Evolutionary conservation across 92 coral and sea anemone genomes (phyloP).

Genomic region (Nematostella vectensis): DNA sequence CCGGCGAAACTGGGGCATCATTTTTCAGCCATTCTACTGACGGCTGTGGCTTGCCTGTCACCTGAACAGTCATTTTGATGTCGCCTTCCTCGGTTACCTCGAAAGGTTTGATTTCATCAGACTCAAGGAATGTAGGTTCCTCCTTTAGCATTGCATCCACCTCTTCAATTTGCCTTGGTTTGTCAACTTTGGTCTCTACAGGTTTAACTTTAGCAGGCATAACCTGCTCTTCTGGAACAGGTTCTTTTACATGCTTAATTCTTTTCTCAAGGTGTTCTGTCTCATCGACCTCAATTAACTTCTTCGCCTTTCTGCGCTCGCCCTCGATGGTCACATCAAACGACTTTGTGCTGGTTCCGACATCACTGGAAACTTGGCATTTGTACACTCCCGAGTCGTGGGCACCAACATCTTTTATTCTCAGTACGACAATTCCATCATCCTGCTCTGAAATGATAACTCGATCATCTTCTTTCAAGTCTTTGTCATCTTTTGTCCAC

Average conservation of each 20-base stretch:
- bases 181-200: too few species aligned
- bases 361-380: slow-evolving; percentile 41
- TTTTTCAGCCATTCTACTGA: slow-evolving; percentile 36
- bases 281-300: slow-evolving; percentile 22
- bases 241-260: too few species aligned
- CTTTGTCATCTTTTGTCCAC: slow-evolving; percentile 54
- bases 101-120: too few species aligned
- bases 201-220: too few species aligned
- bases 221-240: too few species aligned
- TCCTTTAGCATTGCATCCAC: too few species aligned
- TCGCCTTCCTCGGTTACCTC: slow-evolving; percentile 48
- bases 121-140: too few species aligned
- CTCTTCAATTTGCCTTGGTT: too few species aligned
- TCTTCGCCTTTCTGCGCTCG: slow-evolving; percentile 7
- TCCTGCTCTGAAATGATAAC: slow-evolving; percentile 29
- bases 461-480: slow-evolving; percentile 29
- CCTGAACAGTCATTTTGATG: slow-evolving; percentile 23
- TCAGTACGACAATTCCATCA: slow-evolving; percentile 34
- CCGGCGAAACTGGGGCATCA: slow-evolving; percentile 21
- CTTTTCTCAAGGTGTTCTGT: slow-evolving; percentile 19
- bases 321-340: slow-evolving; percentile 65
- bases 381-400: slow-evolving; percentile 58
- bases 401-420: slow-evolving; percentile 36
- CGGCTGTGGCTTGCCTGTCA: slow-evolving; percentile 35
- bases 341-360: slow-evolving; percentile 41